Evolutionary conservation across 2,888 invertebrate species (phyloP), one percentile per base, ranked within the genome.

Genomic region (Spodoptera picta): DNA sequence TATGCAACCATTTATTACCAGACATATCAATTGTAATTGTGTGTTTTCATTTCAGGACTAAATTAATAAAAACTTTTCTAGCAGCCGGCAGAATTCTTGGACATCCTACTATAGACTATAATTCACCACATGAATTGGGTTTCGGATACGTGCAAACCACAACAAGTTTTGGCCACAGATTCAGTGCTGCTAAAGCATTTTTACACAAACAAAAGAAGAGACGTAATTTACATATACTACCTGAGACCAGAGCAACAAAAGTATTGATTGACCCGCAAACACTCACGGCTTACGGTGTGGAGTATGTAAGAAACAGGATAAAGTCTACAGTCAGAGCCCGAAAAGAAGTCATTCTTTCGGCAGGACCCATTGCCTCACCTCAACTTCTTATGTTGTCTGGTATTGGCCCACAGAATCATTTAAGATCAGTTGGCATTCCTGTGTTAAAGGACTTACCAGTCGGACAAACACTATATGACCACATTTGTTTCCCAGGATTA

Each of bases 371-470:
- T 71, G 98, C 97, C 81, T 97, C 98, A 0, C 98, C 99, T 0
- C 98, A 99, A 87, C 87, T 99, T 3, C 95, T 99, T 10, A 98
- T 99, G 97, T 88, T 99, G 5, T 98, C 98, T 6, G 98, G 98
- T 0, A 83, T 96, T 12, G 96, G 96, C 2, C 96, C 96, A 0
- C 89, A 81, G 64, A 84, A 95, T 49, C 94, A 96, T 78, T 87
- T 96, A 1, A 82, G 88, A 19, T 89, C 93, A 3, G 85, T 95
- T 0, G 93, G 93, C 0, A 95, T 97, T 68, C 95, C 96, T 0
- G 87, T 97, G 0, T 79, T 97, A 3, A 90, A 95, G 70, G 95
- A 96, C 74, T 89, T 97, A 14, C 97, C 96, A 0, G 97, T 97
- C 0, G 97, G 97, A 0, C 87, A 95, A 78, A 95, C 95, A 14